Evolutionary conservation across 30 jellyfish, hydroid and myxozoan genomes (phyloP), one percentile per base, ranked within the genome.

Genomic region (Aurelia aurita): DNA sequence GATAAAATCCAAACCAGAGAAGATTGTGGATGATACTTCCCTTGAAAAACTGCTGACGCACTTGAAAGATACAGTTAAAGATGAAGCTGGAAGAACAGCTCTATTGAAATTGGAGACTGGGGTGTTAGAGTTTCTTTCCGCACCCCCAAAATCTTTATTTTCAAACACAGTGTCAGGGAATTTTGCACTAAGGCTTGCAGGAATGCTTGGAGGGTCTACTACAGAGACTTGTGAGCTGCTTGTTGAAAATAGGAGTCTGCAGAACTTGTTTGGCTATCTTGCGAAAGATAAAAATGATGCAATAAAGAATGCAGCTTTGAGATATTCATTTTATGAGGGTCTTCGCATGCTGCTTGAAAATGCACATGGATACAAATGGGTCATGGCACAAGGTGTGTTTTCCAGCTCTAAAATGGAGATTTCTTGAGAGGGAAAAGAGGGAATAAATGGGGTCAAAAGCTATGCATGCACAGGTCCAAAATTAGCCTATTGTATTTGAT

Each of bases 11-110:
- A 69, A 34, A 12, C 77, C 93, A 51, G 80, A 29, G 11, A 39
- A 44, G 2, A 83, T 83, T 69, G 87, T 83, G n/a, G 93, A 83
- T 83, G 93, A 83, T 60, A 83, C 93, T 25, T 69, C 79, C 47
- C 16, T 83, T 49, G 93, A 83, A 29, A 83, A 83, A 43, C 79
- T 83, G 2, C 32, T 83, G 46, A 53, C 93, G 25, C 72, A 86
- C 87, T 28, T 83, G 19, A 39, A 34, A n/a, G 16, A 29, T 14
- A 29, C 69, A 0, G 63, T 72, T n/a, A 16, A 45, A 16, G 87
- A 83, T 28, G 69, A 44, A 58, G 16, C 4, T 1, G 63, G 67
- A 27, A 21, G 82, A 25, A 22, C 15, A 1, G 18, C 18, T 3
- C 54, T 79, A 16, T 31, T 79, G 31, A 16, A 44, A 16, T 45